Evolutionary conservation across 1,140 invertebrate species (phyloP).

Genomic region (Drosophila lowei): DNA sequence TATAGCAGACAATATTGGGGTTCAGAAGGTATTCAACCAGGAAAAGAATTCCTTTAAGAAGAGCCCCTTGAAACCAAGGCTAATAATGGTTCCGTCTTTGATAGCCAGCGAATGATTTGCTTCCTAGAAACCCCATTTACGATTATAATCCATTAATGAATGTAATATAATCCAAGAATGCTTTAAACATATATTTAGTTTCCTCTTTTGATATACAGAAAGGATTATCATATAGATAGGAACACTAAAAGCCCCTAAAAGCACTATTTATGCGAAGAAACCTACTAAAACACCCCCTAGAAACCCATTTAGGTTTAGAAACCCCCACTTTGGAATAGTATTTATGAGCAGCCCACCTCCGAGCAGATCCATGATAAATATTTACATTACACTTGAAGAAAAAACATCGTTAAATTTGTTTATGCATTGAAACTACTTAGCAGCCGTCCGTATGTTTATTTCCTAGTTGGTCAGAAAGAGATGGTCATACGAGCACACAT

Average conservation of each 20-base stretch:
- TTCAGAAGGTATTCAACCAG: too few species aligned
- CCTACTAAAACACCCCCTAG: neutral
- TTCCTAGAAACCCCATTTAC: too few species aligned
- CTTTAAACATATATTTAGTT: neutral
- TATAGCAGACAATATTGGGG: too few species aligned
- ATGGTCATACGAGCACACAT: constrained; percentile 10
- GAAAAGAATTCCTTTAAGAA: too few species aligned
- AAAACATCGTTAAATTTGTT: constrained; percentile 78
- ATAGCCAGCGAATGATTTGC: too few species aligned
- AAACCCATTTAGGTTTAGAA: too few species aligned
- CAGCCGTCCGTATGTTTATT: constrained; percentile 60
- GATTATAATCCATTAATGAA: too few species aligned
- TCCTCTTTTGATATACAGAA: neutral
- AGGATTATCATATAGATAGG: neutral
- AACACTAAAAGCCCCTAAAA: neutral
- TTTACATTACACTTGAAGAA: constrained; percentile 65
- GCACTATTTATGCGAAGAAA: neutral
- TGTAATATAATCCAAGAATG: neutral
- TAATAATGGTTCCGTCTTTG: too few species aligned
- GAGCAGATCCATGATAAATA: constrained; percentile 38
- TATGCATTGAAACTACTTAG: constrained; percentile 74
- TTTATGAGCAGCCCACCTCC: neutral
- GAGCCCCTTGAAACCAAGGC: too few species aligned
- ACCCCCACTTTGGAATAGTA: neutral
- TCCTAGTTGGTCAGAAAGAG: constrained; percentile 58